Percentiles rank a stretch among this genome's conserved stretches.
Conservation (phyloP, 2,888 invertebrate genomes). For the Stenichneumon culpator region DNA sequence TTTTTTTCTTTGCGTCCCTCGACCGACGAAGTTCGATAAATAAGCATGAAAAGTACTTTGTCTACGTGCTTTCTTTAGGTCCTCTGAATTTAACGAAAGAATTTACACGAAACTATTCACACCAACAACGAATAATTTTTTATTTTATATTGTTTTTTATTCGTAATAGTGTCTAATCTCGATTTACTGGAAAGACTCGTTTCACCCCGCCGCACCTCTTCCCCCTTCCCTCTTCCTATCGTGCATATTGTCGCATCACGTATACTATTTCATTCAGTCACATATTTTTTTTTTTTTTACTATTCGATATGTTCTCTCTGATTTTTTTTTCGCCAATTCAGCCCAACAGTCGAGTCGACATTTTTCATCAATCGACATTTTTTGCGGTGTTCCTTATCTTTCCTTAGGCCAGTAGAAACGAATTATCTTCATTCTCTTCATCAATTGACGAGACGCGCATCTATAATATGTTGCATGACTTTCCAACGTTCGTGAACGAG, state of each 20-base stretch:
- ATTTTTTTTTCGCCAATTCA: neutral
- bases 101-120: conserved; percentile 59
- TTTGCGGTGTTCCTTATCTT: conserved; percentile 1
- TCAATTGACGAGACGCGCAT: conserved; percentile 27
- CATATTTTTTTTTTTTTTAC: conserved; percentile 12
- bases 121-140: conserved; percentile 18
- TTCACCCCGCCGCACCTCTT: neutral
- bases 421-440: conserved; percentile 21
- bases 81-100: conserved; percentile 54
- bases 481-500: conserved; percentile 21
- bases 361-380: neutral
- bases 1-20: neutral
- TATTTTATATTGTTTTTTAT: neutral
- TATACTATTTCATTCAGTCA: conserved; percentile 50
- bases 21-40: conserved; percentile 18
- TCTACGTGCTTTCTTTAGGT: conserved; percentile 37
- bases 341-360: conserved; percentile 5
- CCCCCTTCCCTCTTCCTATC: conserved; percentile 1
- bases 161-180: conserved; percentile 11
- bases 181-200: conserved; percentile 14
- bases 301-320: conserved; percentile 49
- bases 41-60: conserved; percentile 44
- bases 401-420: conserved; percentile 57
- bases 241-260: conserved; percentile 65
- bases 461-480: conserved; percentile 29